These are phyloP conservation scores for Heliconius hortense DNA, from an alignment of 2,888 invertebrate species.

Conservation along the genomic window DNA sequence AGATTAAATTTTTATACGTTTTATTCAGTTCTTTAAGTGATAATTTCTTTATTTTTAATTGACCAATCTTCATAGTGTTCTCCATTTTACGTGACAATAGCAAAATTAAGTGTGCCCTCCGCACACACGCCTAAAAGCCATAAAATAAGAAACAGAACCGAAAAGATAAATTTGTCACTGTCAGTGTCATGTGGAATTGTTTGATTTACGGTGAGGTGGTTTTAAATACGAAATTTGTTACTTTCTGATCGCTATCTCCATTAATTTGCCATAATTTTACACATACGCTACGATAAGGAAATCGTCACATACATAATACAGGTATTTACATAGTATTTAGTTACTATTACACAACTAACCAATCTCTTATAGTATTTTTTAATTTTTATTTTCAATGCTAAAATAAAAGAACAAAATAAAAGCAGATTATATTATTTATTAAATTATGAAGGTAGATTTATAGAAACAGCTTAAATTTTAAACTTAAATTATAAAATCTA, in stretches of 20 bases:
- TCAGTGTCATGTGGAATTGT: not conserved
- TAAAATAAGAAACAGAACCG: no score
- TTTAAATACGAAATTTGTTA: not conserved
- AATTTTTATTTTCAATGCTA: not conserved
- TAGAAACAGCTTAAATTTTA: not conserved
- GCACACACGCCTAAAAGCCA: no score
- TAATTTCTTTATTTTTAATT: no score
- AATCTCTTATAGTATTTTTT: not conserved
- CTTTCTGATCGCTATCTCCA: not conserved
- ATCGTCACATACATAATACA: slow-evolving; percentile 1
- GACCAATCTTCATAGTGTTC: no score
- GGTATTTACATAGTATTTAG: not conserved
- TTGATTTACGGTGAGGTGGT: not conserved
- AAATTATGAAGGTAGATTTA: not conserved
- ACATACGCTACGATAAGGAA: not conserved
- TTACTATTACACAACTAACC: not conserved
- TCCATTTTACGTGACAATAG: no score
- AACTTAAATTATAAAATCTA: not conserved
- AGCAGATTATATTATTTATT: slow-evolving; percentile 1
- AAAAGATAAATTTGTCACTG: not conserved
- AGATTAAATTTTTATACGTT: no score
- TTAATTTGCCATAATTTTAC: not conserved
- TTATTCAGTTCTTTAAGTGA: no score
- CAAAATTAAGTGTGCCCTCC: no score
- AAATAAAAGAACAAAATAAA: not conserved